These are phyloP conservation scores for Alligator mississippiensis DNA, from an alignment of 2,113 vertebrate species.

Conservation along the genomic window DNA sequence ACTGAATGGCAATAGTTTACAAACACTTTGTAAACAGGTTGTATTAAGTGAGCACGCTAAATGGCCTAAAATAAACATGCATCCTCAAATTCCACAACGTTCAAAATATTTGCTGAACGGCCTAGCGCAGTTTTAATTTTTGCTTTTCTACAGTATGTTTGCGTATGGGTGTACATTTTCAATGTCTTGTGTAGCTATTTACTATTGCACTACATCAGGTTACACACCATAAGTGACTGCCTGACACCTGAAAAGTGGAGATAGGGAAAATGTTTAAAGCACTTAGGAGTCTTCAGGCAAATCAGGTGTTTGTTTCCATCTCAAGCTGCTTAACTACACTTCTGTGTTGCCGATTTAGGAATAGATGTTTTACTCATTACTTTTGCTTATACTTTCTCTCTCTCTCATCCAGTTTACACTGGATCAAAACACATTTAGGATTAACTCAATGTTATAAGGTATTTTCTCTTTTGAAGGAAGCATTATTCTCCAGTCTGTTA, in stretches of 20 bases:
- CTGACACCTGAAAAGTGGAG: not conserved
- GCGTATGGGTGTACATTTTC: not conserved
- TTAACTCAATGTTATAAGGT: not conserved
- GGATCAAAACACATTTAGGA: slow-evolving; percentile 48
- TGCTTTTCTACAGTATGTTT: not conserved
- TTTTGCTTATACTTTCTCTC: not conserved
- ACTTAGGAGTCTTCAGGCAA: not conserved
- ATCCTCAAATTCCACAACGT: not conserved
- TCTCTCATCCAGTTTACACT: slow-evolving; percentile 27
- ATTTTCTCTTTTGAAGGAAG: not conserved
- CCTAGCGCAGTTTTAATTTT: not conserved
- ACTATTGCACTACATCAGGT: not conserved
- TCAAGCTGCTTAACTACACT: not conserved
- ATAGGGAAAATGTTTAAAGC: not conserved
- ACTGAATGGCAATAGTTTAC: not conserved
- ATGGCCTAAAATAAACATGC: not conserved
- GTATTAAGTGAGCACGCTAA: not conserved
- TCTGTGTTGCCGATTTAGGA: not conserved
- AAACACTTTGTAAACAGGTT: not conserved
- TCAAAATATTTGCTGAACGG: not conserved
- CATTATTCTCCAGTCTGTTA: slow-evolving; percentile 39
- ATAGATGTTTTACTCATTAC: slow-evolving; percentile 9
- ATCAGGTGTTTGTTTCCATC: not conserved
- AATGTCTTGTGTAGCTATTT: not conserved
- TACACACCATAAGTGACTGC: not conserved